Conservation (phyloP, 2,888 invertebrate genomes). For the Halocaridina rubra region DNA sequence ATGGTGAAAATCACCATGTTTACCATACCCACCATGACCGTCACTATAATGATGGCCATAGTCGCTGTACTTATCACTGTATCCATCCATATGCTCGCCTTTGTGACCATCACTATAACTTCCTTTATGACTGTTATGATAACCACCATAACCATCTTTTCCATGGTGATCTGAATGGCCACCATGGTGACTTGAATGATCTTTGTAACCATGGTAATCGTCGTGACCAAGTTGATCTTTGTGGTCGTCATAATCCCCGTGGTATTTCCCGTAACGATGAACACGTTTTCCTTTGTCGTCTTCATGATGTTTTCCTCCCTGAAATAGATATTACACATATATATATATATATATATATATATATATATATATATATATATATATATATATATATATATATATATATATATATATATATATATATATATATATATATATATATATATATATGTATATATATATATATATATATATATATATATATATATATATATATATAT, state of each 20-base stretch:
- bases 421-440: background rate
- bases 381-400: background rate
- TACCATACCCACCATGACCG: background rate
- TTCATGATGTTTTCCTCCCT: background rate
- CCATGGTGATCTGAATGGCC: background rate
- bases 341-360: background rate
- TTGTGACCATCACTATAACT: background rate
- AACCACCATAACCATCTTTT: background rate
- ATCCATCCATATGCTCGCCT: background rate
- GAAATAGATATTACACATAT: background rate
- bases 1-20: too few relatives aligned
- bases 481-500: background rate
- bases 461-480: background rate
- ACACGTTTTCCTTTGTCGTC: background rate
- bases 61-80: background rate
- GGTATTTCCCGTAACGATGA: background rate
- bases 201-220: background rate
- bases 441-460: background rate
- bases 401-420: background rate
- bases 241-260: background rate
- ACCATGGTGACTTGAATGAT: background rate
- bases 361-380: constrained; percentile 12
- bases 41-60: background rate
- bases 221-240: background rate
- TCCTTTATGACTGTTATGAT: background rate